Evolutionary conservation across 2,113 vertebrate genomes (phyloP).

Genomic region (Mus musculus): GRCm39 chr3:55666001-55666500

Average conservation of each 20-base stretch:
- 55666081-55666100: not conserved
- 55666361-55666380: not conserved
- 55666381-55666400: not conserved
- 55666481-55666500: not conserved
- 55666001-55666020: not conserved
- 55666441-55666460: not conserved
- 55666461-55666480: not conserved
- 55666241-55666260: not conserved
- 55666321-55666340: not conserved
- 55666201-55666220: not conserved
- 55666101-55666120: not conserved
- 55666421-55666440: no score
- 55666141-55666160: not conserved
- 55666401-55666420: not conserved
- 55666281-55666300: not conserved
- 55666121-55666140: not conserved
- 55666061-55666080: not conserved
- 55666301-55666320: not conserved
- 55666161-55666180: not conserved
- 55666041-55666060: not conserved
- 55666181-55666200: not conserved
- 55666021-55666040: not conserved
- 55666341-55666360: not conserved
- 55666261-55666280: not conserved
- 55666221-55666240: not conserved